A percentile compares a stretch with the other conserved stretches of the same genome.
Conservation (phyloP, 2,888 invertebrate genomes). For the Toxonevra muliebris region DNA sequence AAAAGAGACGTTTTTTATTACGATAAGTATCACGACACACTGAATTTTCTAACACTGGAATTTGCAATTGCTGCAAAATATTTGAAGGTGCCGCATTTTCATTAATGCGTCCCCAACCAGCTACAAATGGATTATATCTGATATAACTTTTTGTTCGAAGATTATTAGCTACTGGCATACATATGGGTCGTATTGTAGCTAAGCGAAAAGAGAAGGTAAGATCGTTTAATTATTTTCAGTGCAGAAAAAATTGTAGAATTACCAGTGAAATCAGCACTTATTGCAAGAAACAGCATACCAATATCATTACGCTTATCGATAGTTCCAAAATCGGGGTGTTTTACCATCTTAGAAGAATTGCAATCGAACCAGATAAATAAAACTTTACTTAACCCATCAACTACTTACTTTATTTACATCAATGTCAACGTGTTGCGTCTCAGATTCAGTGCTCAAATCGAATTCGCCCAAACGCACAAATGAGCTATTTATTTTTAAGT, state of each 20-base stretch:
- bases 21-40: slow-evolving; percentile 67
- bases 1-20: slow-evolving; percentile 39
- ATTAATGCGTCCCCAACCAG: slow-evolving; percentile 68
- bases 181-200: slow-evolving; percentile 77
- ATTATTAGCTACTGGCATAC: slow-evolving; percentile 72
- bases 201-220: slow-evolving; percentile 48
- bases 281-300: slow-evolving; percentile 73
- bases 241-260: neutral
- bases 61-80: slow-evolving; percentile 72
- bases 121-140: slow-evolving; percentile 72
- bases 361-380: neutral
- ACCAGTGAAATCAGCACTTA: slow-evolving; percentile 60
- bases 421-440: slow-evolving; percentile 69
- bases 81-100: slow-evolving; percentile 71
- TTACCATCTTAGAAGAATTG: slow-evolving; percentile 33
- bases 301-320: slow-evolving; percentile 76
- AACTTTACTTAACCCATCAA: slow-evolving; percentile 17
- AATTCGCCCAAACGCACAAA: slow-evolving; percentile 79
- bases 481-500: slow-evolving; percentile 65
- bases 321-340: slow-evolving; percentile 47
- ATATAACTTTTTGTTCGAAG: slow-evolving; percentile 69
- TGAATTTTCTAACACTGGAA: slow-evolving; percentile 73
- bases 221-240: slow-evolving; percentile 20
- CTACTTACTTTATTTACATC: slow-evolving; percentile 65
- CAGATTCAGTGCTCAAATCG: slow-evolving; percentile 70